Percentiles rank a stretch among this genome's conserved stretches.
These are phyloP conservation scores for Pomacea maculata DNA, from an alignment of 1,140 invertebrate species.

Conservation along the genomic window DNA sequence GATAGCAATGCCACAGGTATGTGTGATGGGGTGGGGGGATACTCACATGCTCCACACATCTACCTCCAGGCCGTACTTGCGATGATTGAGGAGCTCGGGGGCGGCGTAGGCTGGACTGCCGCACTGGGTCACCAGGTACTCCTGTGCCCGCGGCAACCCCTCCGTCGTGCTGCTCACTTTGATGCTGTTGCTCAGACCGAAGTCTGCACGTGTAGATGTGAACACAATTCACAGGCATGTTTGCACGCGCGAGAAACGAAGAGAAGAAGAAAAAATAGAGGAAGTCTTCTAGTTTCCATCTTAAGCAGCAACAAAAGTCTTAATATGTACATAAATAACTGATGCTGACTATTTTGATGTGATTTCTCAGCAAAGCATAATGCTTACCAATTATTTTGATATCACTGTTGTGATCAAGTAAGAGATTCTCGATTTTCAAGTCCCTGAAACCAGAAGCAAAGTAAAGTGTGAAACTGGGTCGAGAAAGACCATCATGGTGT, in stretches of 20 bases:
- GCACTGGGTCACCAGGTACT: conserved; percentile 61
- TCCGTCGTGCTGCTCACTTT: conserved; percentile 43
- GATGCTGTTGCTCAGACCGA: conserved; percentile 62
- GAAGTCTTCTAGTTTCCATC: too few relatives aligned
- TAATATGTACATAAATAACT: too few relatives aligned
- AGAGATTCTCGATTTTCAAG: conserved; percentile 63
- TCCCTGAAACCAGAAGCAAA: conserved; percentile 52
- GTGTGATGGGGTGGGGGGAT: too few relatives aligned
- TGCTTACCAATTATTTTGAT: conserved; percentile 62
- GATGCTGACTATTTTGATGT: too few relatives aligned
- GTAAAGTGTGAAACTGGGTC: not conserved
- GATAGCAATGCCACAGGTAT: too few relatives aligned
- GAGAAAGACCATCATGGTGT: not conserved
- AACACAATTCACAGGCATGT: not conserved
- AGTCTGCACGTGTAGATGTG: conserved; percentile 49
- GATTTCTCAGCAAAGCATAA: not conserved
- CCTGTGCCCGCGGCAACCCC: conserved; percentile 35
- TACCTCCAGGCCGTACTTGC: conserved; percentile 61
- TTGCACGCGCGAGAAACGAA: too few relatives aligned
- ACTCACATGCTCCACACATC: conserved; percentile 66
- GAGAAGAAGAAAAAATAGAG: too few relatives aligned
- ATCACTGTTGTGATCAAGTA: conserved; percentile 58
- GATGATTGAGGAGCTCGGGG: conserved; percentile 61
- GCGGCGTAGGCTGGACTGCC: conserved; percentile 64
- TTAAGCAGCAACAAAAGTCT: too few relatives aligned